phyloP scores from a whole-genome alignment of 2,113 vertebrate species.

The Colinus virginianus region DNA sequence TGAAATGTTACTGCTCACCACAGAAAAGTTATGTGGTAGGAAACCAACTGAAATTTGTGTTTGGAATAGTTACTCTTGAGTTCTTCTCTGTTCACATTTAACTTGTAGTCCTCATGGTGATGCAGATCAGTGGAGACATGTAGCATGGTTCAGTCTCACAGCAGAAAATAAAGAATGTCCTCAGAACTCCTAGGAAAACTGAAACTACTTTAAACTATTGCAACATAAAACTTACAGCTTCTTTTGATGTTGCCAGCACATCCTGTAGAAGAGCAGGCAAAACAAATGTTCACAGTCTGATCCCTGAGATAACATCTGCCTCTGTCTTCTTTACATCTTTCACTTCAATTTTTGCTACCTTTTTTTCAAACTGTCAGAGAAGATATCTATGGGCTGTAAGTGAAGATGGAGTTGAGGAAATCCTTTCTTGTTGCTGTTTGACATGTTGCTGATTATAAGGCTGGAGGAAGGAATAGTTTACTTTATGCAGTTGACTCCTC shows the following conservation, averaged over 20 bases:
- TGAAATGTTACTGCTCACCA: not conserved
- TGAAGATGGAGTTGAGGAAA: not conserved
- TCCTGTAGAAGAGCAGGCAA: not conserved
- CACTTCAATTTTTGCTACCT: not conserved
- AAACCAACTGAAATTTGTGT: not conserved
- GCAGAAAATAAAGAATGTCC: not conserved
- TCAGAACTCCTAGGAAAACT: not conserved
- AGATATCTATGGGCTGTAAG: not conserved
- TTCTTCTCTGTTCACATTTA: not conserved
- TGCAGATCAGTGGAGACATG: not conserved
- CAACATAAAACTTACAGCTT: not conserved
- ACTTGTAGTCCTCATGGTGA: not conserved
- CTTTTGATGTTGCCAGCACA: not conserved
- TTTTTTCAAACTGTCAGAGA: not conserved
- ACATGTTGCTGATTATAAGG: not conserved
- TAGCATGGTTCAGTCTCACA: not conserved
- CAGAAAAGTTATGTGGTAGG: not conserved
- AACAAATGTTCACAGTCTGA: not conserved
- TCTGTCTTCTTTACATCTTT: not conserved
- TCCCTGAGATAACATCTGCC: not conserved
- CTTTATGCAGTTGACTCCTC: not conserved
- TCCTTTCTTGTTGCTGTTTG: not conserved
- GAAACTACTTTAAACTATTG: not conserved
- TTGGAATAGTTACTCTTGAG: not conserved
- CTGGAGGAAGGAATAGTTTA: not conserved